Conservation (phyloP, 2,888 invertebrate genomes). For the Amphipyra berbera region DNA sequence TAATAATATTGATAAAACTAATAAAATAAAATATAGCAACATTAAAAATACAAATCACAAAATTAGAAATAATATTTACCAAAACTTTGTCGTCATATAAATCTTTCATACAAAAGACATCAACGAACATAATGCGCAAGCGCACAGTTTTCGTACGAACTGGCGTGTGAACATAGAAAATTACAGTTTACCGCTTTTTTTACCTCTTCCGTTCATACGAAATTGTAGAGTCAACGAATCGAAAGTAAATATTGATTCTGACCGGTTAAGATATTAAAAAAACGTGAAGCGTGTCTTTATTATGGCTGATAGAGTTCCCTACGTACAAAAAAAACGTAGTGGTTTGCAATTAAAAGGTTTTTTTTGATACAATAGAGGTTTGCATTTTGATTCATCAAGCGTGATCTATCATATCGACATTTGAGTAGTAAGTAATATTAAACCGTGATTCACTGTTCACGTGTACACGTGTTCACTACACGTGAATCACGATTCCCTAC, state of each 20-base stretch:
- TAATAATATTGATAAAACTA: too few species aligned
- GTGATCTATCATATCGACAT: too few species aligned
- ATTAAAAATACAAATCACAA: background rate
- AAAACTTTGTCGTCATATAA: background rate
- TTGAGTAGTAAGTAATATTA: too few species aligned
- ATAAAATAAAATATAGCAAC: too few species aligned
- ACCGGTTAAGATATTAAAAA: conserved; percentile 53
- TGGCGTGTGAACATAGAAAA: conserved; percentile 56
- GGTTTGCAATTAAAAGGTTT: too few species aligned
- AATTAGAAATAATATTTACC: background rate
- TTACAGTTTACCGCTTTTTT: conserved; percentile 56
- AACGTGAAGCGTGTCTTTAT: conserved; percentile 15
- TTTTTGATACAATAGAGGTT: too few species aligned
- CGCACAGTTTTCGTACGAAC: conserved; percentile 22
- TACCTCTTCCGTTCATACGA: conserved; percentile 61
- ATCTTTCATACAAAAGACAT: conserved; percentile 72
- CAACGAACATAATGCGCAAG: conserved; percentile 64
- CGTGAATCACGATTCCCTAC: too few species aligned
- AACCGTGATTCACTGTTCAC: too few species aligned
- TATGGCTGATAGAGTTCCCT: conserved; percentile 42
- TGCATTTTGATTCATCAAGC: too few species aligned
- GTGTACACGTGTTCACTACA: too few species aligned
- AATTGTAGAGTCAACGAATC: conserved; percentile 73
- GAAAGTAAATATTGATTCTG: conserved; percentile 74
- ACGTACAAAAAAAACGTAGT: too few species aligned